Evolutionary conservation across 2,797 vertebrate species (phyloP), one percentile per base, ranked within the genome.

Genomic region (Streptopelia turtur): DNA sequence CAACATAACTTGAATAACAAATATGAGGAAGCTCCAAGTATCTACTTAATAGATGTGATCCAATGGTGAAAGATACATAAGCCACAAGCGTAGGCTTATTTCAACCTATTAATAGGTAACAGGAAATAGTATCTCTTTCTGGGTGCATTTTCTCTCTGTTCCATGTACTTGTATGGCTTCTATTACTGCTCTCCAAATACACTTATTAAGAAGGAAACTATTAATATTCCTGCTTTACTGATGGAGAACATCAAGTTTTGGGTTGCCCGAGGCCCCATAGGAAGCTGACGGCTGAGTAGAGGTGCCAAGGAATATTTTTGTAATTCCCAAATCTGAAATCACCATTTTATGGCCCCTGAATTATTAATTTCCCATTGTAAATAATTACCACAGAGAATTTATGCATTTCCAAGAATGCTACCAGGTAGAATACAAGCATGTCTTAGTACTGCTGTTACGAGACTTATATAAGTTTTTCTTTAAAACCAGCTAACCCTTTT

Each of bases 331-430:
- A 87, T 78, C 59, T 43, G 11, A 69, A 92, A 88, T 92, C 43
- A 61, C 8, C 47, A 23, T 83, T 81, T 94, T 47, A 81, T 35
- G 10, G 15, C 2, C 41, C 30, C 31, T 93, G 83, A 90, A 90
- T 83, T 93, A 94, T 80, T 94, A 4, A 86, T 89, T 87, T 92
- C 35, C 45, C 72, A 31, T 33, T 86, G 65, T 45, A 91, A 94
- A 91, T 86, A 93, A 83, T 92, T 92, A 79, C 57, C 27, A n/a
- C 14, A 13, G 57, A 64, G 16, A 70, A 50, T 16, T 59, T 82
- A 27, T 0, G 2, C 2, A 0, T 86, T 89, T 89, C 45, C 39
- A 68, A 61, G 65, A 22, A 47, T 93, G 17, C 59, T 77, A 30
- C 14, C 53, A 47, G 71, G 57, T 75, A 78, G 65, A 78, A 39